These are phyloP conservation scores for Hippolais icterina DNA, from an alignment of 2,113 vertebrate species.

Conservation along the genomic window DNA sequence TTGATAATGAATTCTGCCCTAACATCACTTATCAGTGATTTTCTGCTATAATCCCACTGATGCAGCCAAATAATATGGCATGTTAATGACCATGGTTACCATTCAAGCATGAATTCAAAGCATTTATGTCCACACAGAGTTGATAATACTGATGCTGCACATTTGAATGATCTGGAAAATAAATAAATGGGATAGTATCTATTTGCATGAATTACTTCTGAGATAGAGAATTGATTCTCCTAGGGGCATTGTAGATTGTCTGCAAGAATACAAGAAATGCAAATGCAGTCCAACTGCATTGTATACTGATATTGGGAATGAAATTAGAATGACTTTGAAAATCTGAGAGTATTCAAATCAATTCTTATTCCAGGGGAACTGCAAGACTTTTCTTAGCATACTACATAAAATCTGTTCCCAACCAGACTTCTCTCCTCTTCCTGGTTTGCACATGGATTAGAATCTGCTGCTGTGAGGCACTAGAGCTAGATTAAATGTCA, in stretches of 20 bases:
- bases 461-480: not conserved
- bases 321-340: not conserved
- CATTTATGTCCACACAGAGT: not conserved
- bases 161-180: not conserved
- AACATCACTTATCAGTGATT: not conserved
- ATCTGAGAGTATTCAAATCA: not conserved
- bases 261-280: not conserved
- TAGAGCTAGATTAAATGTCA: not conserved
- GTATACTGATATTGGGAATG: not conserved
- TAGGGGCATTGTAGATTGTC: not conserved
- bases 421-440: not conserved
- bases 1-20: not conserved
- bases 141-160: not conserved
- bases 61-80: not conserved
- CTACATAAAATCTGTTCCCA: not conserved
- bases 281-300: not conserved
- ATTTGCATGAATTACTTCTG: not conserved
- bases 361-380: not conserved
- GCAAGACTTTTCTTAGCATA: not conserved
- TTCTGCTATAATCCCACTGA: not conserved
- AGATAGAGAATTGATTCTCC: not conserved
- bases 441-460: not conserved
- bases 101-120: not conserved
- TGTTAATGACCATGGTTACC: not conserved
- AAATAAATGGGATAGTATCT: not conserved